Evolutionary conservation across 2,113 vertebrate species (phyloP), one percentile per base, ranked within the genome.

Genomic region (Eudorcas thomsonii): DNA sequence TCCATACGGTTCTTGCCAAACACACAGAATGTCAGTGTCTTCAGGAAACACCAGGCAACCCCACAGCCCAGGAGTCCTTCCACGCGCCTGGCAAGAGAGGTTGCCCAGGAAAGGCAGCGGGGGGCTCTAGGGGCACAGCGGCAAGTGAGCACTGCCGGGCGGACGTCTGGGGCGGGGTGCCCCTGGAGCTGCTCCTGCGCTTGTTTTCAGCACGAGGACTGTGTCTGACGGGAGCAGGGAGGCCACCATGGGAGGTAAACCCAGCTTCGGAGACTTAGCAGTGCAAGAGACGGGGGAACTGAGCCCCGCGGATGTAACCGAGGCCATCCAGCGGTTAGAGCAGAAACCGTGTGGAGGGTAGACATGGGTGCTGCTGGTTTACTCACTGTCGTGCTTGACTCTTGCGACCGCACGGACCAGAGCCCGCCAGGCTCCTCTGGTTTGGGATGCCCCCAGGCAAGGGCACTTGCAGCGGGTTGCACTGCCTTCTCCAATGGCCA

Each of bases 121-220:
- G 16, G 59, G 43, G 15, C 36, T 2, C 2, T 4, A 8, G 2
- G 30, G 48, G 25, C 13, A 25, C 5, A 59, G 39, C 33, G 30
- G 7, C 7, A 2, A 21, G 28, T 2, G 48, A 11, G 7, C 1
- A 1, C 74, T 13, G 1, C 0, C 0, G 21, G 30, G 11, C 3
- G 2, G 39, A 13, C 7, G 9, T 54, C 30, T 16, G 26, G 78
- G 45, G 23, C 7, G 14, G 2, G 4, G 0, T 9, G 19, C 5
- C 23, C 10, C 50, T 28, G 7, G 9, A 43, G 28, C 19, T 54
- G 8, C 33, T 23, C 6, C 59, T 52, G 2, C 30, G 48, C 9
- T 21, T 82, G 43, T 43, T 54, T 94, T 30, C 50, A 30, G 28
- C 21, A 4, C 1, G n/a, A n/a, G 8, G 6, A 45, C 30, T 28